A percentile compares a stretch with the other conserved stretches of the same genome.
phyloP scores from a whole-genome alignment of 2,113 vertebrate species.

The Gracilinanus agilis region DNA sequence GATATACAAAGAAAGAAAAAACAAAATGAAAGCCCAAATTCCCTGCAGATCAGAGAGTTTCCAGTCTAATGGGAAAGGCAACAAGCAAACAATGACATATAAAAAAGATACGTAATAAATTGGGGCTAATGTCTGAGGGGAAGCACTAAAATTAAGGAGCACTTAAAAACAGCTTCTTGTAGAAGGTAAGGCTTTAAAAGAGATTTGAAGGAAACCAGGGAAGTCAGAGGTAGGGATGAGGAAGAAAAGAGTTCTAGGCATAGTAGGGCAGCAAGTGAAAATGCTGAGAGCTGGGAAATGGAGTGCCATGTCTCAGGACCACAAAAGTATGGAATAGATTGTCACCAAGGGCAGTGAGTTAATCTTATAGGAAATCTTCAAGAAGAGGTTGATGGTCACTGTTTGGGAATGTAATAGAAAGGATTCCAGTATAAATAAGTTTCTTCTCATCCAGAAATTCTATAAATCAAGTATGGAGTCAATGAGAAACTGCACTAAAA shows the following conservation, averaged over 20 bases:
- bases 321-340: neutral
- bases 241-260: neutral
- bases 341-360: neutral
- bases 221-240: neutral
- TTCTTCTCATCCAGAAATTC: neutral
- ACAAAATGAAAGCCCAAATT: neutral
- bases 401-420: neutral
- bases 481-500: neutral
- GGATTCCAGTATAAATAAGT: neutral
- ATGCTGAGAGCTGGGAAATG: neutral
- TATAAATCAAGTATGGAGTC: neutral
- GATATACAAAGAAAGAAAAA: neutral
- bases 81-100: neutral
- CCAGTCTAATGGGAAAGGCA: neutral
- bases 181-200: too few relatives aligned
- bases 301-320: neutral
- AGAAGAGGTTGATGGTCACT: neutral
- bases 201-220: neutral
- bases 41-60: neutral
- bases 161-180: too few relatives aligned
- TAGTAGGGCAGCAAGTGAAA: neutral
- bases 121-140: neutral
- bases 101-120: too few relatives aligned
- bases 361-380: neutral
- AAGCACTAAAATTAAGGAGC: neutral